Percentiles rank a stretch among this genome's conserved stretches.
phyloP scores from a whole-genome alignment of 2,797 vertebrate genomes.

The Poeciliopsis presidionis region DNA sequence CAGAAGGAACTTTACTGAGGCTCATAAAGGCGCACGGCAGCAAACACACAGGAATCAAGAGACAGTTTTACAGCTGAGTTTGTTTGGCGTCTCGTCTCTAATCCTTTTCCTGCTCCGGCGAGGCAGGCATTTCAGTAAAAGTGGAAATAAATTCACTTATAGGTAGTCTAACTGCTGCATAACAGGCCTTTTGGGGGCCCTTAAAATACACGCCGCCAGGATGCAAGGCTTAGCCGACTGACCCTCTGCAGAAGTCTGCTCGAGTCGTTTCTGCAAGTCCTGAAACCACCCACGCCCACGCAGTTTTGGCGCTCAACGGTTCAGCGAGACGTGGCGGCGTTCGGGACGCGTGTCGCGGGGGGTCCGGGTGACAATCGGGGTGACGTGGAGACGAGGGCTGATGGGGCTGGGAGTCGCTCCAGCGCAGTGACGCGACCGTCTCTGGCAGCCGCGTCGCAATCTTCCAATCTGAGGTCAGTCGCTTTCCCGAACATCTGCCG shows the following conservation, averaged over 20 bases:
- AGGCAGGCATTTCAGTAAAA: constrained; percentile 25
- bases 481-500: constrained; percentile 69
- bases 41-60: constrained; percentile 24
- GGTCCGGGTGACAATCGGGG: constrained; percentile 50
- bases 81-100: constrained; percentile 47
- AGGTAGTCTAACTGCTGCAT: constrained; percentile 9
- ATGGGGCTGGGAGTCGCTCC: constrained; percentile 42
- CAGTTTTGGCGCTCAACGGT: constrained; percentile 17
- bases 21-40: constrained; percentile 47
- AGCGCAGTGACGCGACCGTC: constrained; percentile 59
- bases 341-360: constrained; percentile 27
- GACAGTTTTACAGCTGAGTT: constrained; percentile 55
- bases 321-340: constrained; percentile 6
- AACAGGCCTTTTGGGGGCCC: constrained; percentile 25
- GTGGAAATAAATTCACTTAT: constrained; percentile 17
- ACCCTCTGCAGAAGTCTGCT: constrained; percentile 56
- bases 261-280: constrained; percentile 36
- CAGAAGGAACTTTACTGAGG: constrained; percentile 44
- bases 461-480: constrained; percentile 70
- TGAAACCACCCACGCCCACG: constrained; percentile 33
- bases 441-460: constrained; percentile 58
- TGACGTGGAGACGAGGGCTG: constrained; percentile 44
- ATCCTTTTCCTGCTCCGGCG: constrained; percentile 17
- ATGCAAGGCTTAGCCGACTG: constrained; percentile 22
- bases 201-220: constrained; percentile 14